These are phyloP conservation scores for Tyto alba DNA, from an alignment of 2,113 vertebrate species.

Conservation along the genomic window DNA sequence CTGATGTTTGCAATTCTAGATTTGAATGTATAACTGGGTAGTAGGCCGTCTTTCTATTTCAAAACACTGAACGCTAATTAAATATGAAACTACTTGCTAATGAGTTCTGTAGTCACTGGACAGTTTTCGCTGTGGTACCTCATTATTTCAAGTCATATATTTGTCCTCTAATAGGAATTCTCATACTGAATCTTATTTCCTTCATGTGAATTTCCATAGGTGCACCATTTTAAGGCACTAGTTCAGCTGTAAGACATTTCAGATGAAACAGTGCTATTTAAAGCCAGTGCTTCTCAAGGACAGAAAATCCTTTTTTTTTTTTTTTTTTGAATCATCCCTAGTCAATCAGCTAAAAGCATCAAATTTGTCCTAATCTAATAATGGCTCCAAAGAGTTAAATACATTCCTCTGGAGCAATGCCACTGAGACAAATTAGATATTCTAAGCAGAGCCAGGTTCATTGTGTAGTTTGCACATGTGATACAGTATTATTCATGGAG, in stretches of 20 bases:
- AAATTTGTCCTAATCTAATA: neutral
- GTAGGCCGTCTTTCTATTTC: neutral
- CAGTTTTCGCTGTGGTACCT: neutral
- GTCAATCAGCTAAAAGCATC: neutral
- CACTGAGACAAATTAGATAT: slow-evolving; percentile 33
- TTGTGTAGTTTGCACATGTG: slow-evolving; percentile 20
- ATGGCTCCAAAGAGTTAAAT: slow-evolving; percentile 24
- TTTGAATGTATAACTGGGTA: neutral
- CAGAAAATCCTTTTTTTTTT: slow-evolving; percentile 5
- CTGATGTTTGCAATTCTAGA: neutral
- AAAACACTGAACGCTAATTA: neutral
- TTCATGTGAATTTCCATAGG: neutral
- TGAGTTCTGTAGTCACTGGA: slow-evolving; percentile 4
- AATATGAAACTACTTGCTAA: neutral
- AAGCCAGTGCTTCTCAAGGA: neutral
- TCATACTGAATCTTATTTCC: neutral
- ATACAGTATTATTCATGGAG: slow-evolving; percentile 12
- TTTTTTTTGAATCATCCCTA: neutral
- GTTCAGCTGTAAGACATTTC: neutral
- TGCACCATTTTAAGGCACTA: neutral
- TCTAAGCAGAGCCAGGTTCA: slow-evolving; percentile 36
- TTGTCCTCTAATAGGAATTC: slow-evolving; percentile 12
- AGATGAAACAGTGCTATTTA: neutral
- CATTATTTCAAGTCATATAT: slow-evolving; percentile 16
- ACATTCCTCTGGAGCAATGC: neutral